Conservation (phyloP, 2,888 invertebrate genomes). For the Scaptodrosophila latifasciaeformis region DNA sequence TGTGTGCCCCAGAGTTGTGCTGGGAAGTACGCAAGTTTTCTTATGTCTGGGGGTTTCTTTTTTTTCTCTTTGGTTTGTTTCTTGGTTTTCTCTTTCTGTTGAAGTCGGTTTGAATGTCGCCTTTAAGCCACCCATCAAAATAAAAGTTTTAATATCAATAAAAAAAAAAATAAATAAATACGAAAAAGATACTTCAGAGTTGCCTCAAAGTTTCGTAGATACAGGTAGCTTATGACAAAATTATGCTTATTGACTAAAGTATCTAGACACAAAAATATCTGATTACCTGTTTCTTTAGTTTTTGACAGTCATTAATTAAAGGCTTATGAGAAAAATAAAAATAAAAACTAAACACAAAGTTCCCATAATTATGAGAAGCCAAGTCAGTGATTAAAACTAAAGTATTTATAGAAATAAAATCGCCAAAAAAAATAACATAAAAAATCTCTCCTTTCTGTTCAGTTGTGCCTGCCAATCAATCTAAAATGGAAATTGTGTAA, state of each 20-base stretch:
- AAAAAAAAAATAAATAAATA: too few species aligned
- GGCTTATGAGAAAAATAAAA: too few species aligned
- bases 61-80: constrained; percentile 26
- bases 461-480: constrained; percentile 5
- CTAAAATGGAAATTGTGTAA: constrained; percentile 66
- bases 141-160: constrained; percentile 37
- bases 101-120: too few species aligned
- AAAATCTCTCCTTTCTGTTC: too few species aligned
- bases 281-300: constrained; percentile 40
- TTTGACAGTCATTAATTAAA: too few species aligned
- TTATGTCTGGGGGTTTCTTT: constrained; percentile 11
- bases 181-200: constrained; percentile 19
- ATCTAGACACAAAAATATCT: constrained; percentile 21
- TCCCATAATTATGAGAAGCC: too few species aligned
- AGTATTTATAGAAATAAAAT: too few species aligned
- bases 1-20: constrained; percentile 37
- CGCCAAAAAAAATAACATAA: too few species aligned
- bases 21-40: constrained; percentile 19
- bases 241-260: constrained; percentile 30
- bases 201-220: constrained; percentile 10
- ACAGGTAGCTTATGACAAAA: not conserved
- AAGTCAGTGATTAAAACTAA: too few species aligned
- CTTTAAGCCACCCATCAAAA: constrained; percentile 58
- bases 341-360: too few species aligned
- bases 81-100: constrained; percentile 33